phyloP scores from a whole-genome alignment of 2,113 vertebrate species.

The Saguinus midas region DNA sequence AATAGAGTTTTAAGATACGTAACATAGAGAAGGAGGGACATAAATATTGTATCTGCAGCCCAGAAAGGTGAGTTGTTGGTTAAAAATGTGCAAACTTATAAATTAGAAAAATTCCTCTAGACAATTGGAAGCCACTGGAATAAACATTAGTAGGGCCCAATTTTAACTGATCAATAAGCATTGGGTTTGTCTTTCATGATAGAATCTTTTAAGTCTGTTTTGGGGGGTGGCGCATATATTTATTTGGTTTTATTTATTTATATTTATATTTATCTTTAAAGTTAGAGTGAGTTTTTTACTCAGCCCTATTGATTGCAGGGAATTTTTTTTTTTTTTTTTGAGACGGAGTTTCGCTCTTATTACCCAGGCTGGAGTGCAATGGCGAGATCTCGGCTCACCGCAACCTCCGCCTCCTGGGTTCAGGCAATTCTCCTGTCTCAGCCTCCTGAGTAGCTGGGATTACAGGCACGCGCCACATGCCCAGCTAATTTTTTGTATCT shows the following conservation, averaged over 20 bases:
- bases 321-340: too few species aligned
- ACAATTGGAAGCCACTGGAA: neutral
- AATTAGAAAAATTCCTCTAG: neutral
- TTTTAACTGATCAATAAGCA: neutral
- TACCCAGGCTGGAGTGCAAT: too few species aligned
- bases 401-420: too few species aligned
- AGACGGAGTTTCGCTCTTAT: too few species aligned
- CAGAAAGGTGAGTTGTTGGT: constrained; percentile 1
- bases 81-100: neutral
- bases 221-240: neutral
- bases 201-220: neutral
- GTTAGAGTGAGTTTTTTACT: neutral
- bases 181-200: neutral
- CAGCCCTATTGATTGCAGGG: neutral
- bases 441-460: too few species aligned
- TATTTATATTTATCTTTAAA: neutral
- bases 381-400: too few species aligned
- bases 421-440: too few species aligned
- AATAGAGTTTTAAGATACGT: neutral
- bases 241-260: neutral
- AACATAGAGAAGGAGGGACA: neutral
- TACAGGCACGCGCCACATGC: too few species aligned
- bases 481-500: too few species aligned
- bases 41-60: neutral
- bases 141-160: neutral